Conservation (phyloP, 2,888 invertebrate species). For the Amblyjoppa fuscipennis region DNA sequence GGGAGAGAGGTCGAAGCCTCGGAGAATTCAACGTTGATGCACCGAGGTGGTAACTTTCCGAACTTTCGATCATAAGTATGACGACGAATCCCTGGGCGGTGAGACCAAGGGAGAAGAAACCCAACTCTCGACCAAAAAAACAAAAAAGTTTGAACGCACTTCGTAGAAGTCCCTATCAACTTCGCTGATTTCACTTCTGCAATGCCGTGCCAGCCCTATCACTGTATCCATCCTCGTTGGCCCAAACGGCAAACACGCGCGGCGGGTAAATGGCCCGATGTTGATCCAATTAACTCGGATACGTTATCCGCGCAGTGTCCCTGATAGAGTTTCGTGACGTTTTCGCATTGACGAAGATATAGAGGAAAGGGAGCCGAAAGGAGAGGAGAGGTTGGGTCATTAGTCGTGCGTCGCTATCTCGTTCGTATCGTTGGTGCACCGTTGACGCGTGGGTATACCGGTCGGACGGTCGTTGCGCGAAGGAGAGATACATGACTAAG, state of each 20-base stretch:
- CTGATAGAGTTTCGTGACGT: conserved; percentile 43
- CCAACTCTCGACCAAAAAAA: background rate
- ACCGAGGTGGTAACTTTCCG: background rate
- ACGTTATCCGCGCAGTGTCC: conserved; percentile 37
- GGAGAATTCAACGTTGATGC: conserved; percentile 19
- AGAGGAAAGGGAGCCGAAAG: conserved; percentile 13
- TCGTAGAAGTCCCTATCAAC: conserved; percentile 4
- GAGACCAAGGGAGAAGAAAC: background rate
- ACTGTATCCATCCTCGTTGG: conserved; percentile 14
- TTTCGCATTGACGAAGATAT: conserved; percentile 58
- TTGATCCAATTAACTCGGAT: conserved; percentile 48
- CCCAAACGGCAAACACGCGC: background rate
- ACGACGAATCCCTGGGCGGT: conserved; percentile 20
- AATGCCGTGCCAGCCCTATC: too few species aligned
- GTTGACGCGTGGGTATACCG: conserved; percentile 63
- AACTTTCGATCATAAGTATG: conserved; percentile 37
- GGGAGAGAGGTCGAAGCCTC: background rate
- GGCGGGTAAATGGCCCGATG: conserved; percentile 13
- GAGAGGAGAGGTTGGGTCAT: conserved; percentile 57
- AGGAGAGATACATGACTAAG: conserved; percentile 19
- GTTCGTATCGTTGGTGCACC: conserved; percentile 55
- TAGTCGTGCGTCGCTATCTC: conserved; percentile 62
- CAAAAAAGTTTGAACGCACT: conserved; percentile 22
- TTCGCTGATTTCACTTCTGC: background rate
- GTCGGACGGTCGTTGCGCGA: conserved; percentile 56